These are phyloP conservation scores for Drosophila mimetica DNA, from an alignment of 2,888 invertebrate species.

Conservation along the genomic window DNA sequence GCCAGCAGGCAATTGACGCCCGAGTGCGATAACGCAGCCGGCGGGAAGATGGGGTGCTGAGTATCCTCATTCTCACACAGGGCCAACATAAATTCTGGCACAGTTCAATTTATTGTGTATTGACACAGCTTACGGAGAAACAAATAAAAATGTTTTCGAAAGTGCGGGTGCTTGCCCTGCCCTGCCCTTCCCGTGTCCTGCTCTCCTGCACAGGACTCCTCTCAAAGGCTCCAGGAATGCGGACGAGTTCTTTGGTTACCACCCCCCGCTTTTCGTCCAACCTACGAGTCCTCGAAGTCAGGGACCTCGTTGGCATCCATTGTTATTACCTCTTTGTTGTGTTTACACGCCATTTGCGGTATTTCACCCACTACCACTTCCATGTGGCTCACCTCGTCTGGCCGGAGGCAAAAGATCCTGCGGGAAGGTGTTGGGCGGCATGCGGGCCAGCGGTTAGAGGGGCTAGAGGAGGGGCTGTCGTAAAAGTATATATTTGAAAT, in stretches of 20 bases:
- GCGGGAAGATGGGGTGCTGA: slow-evolving; percentile 32
- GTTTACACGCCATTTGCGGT: slow-evolving; percentile 77
- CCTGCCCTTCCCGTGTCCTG: neutral
- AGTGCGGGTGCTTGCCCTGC: slow-evolving; percentile 46
- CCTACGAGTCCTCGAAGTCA: slow-evolving; percentile 24
- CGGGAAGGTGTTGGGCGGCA: slow-evolving; percentile 29
- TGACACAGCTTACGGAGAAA: slow-evolving; percentile 67
- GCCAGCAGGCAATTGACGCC: slow-evolving; percentile 53
- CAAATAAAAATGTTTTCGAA: slow-evolving; percentile 74
- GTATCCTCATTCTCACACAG: slow-evolving; percentile 58
- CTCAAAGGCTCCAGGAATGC: slow-evolving; percentile 45
- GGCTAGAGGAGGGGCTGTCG: slow-evolving; percentile 30
- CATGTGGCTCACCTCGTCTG: slow-evolving; percentile 36
- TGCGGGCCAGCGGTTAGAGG: slow-evolving; percentile 12
- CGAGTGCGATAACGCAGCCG: slow-evolving; percentile 15
- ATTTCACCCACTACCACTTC: slow-evolving; percentile 65
- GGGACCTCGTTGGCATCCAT: slow-evolving; percentile 52
- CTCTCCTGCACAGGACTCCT: slow-evolving; percentile 18
- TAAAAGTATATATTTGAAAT: slow-evolving; percentile 72
- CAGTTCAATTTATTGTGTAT: slow-evolving; percentile 77
- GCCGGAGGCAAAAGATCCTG: slow-evolving; percentile 28
- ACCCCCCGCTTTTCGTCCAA: neutral
- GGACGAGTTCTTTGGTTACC: slow-evolving; percentile 4
- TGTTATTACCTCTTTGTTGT: slow-evolving; percentile 79
- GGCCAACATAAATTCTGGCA: slow-evolving; percentile 73